Conservation (phyloP, 1,140 invertebrate species). For the Lasaia peninsularis region DNA sequence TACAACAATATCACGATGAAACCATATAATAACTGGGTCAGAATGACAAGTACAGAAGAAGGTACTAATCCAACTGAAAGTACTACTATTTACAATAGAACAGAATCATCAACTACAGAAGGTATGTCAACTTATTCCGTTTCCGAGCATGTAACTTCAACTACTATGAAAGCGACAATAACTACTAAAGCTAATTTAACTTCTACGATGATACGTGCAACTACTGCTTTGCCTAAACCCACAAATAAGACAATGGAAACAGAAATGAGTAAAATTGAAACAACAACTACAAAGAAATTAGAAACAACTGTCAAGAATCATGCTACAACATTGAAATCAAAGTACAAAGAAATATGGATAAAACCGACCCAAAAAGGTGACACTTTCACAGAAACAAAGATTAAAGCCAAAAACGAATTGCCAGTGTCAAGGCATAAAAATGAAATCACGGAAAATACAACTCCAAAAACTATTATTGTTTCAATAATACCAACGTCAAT, state of each 20-base stretch:
- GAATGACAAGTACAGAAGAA: slow-evolving; percentile 16
- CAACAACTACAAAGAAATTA: slow-evolving; percentile 29
- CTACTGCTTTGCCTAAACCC: slow-evolving; percentile 23
- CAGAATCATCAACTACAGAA: slow-evolving; percentile 35
- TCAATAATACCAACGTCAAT: slow-evolving; percentile 71
- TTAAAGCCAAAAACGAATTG: slow-evolving; percentile 41
- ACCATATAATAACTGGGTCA: slow-evolving; percentile 10
- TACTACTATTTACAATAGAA: slow-evolving; percentile 40
- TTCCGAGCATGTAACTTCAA: slow-evolving; percentile 29
- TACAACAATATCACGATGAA: slow-evolving; percentile 17
- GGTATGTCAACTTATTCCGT: slow-evolving; percentile 30
- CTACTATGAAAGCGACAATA: slow-evolving; percentile 27
- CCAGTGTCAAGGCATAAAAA: slow-evolving; percentile 42
- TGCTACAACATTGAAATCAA: slow-evolving; percentile 48
- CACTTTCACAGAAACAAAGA: slow-evolving; percentile 46
- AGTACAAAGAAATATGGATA: slow-evolving; percentile 72
- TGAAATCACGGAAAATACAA: slow-evolving; percentile 50
- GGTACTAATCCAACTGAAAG: slow-evolving; percentile 16
- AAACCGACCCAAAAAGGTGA: slow-evolving; percentile 69
- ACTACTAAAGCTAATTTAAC: slow-evolving; percentile 23
- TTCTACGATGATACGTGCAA: background rate
- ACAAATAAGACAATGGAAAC: slow-evolving; percentile 13
- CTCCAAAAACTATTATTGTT: slow-evolving; percentile 67
- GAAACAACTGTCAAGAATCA: slow-evolving; percentile 38
- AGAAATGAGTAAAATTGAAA: slow-evolving; percentile 25